Evolutionary conservation across 2,113 vertebrate genomes (phyloP).

Genomic region (Lepisosteus oculatus): DNA sequence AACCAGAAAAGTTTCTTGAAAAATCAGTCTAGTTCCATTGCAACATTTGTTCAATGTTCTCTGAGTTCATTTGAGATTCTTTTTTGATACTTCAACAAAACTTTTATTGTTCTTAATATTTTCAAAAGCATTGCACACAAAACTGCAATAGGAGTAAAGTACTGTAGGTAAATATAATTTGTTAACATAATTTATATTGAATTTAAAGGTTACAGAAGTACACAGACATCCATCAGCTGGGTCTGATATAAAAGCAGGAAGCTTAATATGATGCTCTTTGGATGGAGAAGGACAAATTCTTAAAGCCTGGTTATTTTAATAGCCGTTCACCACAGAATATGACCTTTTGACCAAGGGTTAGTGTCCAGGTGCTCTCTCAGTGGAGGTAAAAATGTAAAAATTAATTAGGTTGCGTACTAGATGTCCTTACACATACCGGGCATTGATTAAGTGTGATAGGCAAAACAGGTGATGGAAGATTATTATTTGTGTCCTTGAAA

Average conservation of each 20-base stretch:
- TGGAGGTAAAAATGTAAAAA: background rate
- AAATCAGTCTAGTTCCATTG: background rate
- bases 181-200: background rate
- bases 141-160: too few species aligned
- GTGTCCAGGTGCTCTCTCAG: constrained; percentile 9
- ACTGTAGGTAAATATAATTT: too few species aligned
- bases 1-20: background rate
- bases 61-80: too few species aligned
- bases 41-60: too few species aligned
- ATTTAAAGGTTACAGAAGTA: constrained; percentile 7
- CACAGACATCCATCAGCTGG: constrained; percentile 17
- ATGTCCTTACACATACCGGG: background rate
- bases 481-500: too few species aligned
- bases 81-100: too few species aligned
- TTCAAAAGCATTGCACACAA: too few species aligned
- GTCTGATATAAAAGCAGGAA: constrained; percentile 11
- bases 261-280: constrained; percentile 10
- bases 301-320: constrained; percentile 4
- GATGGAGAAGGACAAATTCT: constrained; percentile 1
- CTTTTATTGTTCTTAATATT: too few species aligned
- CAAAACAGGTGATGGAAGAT: constrained; percentile 2
- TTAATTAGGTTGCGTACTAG: background rate
- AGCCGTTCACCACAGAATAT: constrained; percentile 2
- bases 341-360: constrained; percentile 5
- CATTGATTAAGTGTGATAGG: background rate